Percentiles rank a stretch among this genome's conserved stretches.
Conservation (phyloP, 2,888 invertebrate genomes). For the Luperina nickerlii region DNA sequence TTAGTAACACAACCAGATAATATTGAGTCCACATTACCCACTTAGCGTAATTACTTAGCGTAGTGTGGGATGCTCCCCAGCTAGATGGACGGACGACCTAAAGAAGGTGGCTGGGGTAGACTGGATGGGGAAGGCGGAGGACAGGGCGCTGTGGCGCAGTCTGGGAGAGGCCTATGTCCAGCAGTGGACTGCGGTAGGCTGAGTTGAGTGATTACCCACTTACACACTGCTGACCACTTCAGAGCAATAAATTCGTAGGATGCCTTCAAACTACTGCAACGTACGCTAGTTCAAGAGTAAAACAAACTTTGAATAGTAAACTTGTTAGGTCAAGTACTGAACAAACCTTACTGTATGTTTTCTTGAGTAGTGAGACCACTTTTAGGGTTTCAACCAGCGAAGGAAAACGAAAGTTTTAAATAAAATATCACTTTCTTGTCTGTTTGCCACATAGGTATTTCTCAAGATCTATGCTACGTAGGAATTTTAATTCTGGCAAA, state of each 20-base stretch:
- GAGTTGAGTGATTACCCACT: too few species aligned
- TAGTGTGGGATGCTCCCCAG: too few species aligned
- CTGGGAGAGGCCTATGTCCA: too few species aligned
- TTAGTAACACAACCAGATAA: too few species aligned
- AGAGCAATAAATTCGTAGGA: background rate
- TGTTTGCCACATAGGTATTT: background rate
- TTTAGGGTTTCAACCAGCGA: background rate
- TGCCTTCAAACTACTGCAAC: background rate
- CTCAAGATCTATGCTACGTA: background rate
- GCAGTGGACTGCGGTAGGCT: too few species aligned
- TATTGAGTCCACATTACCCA: too few species aligned
- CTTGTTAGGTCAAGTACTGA: background rate
- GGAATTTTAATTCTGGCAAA: too few species aligned
- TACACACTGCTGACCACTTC: background rate
- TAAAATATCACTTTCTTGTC: background rate
- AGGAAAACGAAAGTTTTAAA: background rate
- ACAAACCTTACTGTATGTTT: background rate
- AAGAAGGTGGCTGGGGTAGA: too few species aligned
- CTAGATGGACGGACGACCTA: too few species aligned
- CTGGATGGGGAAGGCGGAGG: too few species aligned
- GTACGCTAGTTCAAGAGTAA: background rate
- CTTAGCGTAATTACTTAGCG: too few species aligned
- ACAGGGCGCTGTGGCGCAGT: too few species aligned
- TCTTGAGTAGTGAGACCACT: background rate
- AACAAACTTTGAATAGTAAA: constrained; percentile 9